phyloP scores from a whole-genome alignment of 2,888 invertebrate genomes.

The Leptothorax acervorum region DNA sequence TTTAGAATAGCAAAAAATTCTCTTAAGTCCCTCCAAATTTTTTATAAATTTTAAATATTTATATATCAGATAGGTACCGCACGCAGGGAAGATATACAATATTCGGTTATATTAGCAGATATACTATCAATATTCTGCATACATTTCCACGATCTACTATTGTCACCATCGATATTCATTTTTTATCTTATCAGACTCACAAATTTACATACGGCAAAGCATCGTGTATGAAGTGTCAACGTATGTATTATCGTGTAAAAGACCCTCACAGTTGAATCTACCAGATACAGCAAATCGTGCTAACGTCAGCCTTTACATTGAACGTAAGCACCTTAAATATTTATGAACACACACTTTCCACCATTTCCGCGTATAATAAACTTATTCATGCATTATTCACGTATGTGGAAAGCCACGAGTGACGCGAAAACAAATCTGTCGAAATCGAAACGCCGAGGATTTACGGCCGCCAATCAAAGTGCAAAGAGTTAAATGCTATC shows the following conservation, averaged over 20 bases:
- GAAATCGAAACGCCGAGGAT: constrained; percentile 13
- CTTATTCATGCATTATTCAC: constrained; percentile 52
- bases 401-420: neutral
- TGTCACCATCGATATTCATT: constrained; percentile 9
- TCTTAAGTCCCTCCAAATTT: neutral
- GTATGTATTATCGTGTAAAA: constrained; percentile 23
- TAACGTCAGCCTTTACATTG: constrained; percentile 36
- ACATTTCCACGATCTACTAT: neutral
- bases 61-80: neutral
- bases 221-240: constrained; percentile 11
- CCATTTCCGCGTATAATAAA: constrained; percentile 46
- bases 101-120: neutral
- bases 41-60: neutral
- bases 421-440: constrained; percentile 41
- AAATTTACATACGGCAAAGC: constrained; percentile 4
- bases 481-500: constrained; percentile 22
- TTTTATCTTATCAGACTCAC: neutral
- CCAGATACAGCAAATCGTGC: constrained; percentile 37
- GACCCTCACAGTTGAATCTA: constrained; percentile 21
- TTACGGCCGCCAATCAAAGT: neutral
- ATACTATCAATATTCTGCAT: neutral
- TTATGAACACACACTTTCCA: constrained; percentile 41
- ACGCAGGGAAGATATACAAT: neutral
- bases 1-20: constrained; percentile 8
- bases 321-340: constrained; percentile 46